A percentile compares a stretch with the other conserved stretches of the same genome.
Evolutionary conservation across 2,888 invertebrate genomes (phyloP).

Genomic region (Cerastis rubricosa): DNA sequence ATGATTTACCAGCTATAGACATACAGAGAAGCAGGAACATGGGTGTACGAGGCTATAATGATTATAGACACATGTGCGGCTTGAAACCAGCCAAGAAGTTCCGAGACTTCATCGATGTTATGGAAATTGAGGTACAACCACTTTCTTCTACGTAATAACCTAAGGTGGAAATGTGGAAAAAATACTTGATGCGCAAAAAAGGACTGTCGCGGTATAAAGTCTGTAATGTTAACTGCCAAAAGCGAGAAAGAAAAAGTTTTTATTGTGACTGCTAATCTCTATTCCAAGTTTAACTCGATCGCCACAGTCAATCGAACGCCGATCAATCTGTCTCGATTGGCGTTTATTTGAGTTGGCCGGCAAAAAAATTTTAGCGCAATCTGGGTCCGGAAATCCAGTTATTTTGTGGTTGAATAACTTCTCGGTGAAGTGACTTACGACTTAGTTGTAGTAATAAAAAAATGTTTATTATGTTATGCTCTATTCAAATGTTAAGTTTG

Average conservation of each 20-base stretch:
- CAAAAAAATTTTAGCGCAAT: too few relatives aligned
- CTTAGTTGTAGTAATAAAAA: too few relatives aligned
- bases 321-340: too few relatives aligned
- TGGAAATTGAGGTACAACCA: slow-evolving; percentile 78
- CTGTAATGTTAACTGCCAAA: not conserved
- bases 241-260: too few relatives aligned
- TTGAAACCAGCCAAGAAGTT: slow-evolving; percentile 77
- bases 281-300: not conserved
- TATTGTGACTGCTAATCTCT: not conserved
- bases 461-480: too few relatives aligned
- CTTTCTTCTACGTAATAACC: not conserved
- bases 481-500: too few relatives aligned
- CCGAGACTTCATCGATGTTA: slow-evolving; percentile 80
- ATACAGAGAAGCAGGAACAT: slow-evolving; percentile 83
- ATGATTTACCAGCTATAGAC: slow-evolving; percentile 77
- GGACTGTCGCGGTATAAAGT: not conserved
- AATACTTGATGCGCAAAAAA: not conserved
- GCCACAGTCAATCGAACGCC: too few relatives aligned
- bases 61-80: slow-evolving; percentile 80
- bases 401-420: too few relatives aligned
- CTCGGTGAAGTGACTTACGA: too few relatives aligned
- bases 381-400: too few relatives aligned
- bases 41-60: slow-evolving; percentile 81
- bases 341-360: too few relatives aligned
- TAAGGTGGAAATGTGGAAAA: not conserved